phyloP scores from a whole-genome alignment of 1,140 invertebrate species.

The Kradibia gibbosae region DNA sequence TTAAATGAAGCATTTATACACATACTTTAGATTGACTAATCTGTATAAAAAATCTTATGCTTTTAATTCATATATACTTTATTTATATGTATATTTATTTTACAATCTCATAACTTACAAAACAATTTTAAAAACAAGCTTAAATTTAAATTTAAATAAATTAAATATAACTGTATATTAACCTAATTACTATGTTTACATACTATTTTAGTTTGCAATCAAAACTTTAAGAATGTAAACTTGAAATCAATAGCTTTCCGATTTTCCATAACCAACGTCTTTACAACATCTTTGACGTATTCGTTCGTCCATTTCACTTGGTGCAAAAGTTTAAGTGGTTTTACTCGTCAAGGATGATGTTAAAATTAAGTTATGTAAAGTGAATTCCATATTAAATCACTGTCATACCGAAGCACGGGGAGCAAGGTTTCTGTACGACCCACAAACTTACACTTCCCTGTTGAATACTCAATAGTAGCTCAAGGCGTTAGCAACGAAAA shows the following conservation, averaged over 20 bases:
- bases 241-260: neutral
- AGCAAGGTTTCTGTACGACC: neutral
- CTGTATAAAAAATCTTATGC: too few relatives aligned
- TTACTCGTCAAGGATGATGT: constrained; percentile 60
- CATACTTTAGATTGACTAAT: too few relatives aligned
- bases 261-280: neutral
- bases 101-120: too few relatives aligned
- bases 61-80: too few relatives aligned
- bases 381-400: constrained; percentile 63
- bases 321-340: constrained; percentile 49
- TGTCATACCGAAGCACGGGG: constrained; percentile 47
- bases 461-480: neutral
- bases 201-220: neutral
- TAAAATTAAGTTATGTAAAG: constrained; percentile 64
- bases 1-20: too few relatives aligned
- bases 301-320: neutral
- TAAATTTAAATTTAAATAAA: too few relatives aligned
- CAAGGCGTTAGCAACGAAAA: neutral
- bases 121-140: too few relatives aligned
- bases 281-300: neutral
- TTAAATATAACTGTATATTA: too few relatives aligned
- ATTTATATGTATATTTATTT: too few relatives aligned
- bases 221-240: neutral
- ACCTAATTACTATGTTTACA: neutral
- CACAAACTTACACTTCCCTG: neutral